Base-by-base conservation (phyloP, 1,140 invertebrate genomes). In the Drosophila parvula region DNA sequence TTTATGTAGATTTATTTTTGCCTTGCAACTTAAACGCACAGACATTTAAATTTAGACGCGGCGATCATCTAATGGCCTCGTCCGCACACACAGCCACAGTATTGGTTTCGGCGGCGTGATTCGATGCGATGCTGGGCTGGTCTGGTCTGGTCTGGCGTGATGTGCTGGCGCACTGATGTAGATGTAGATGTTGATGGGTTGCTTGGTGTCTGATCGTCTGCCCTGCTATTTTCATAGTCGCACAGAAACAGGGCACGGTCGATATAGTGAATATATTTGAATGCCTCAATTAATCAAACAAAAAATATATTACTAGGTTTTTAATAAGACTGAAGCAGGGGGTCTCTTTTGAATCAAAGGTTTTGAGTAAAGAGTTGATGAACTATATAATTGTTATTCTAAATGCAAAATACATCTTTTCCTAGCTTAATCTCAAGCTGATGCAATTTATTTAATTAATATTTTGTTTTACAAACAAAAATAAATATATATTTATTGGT, bases 11-110 rank as follows among this genome's bases (percentile, higher is more conserved):
- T 86, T 88, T 86, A 86, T 86, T 88, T 86, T 88, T 88, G 75
- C 79, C 68, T 79, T 86, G 79, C 82, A 90, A 90, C 74, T 81
- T 75, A 89, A 89, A 89, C 84, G 84, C 81, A 89, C 84, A 90
- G 78, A 81, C 78, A 81, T 89, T 81, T 89, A 89, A 89, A 89
- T 89, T 84, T 89, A 89, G 84, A 65, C 64, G 51, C 61, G 36
- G 64, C 79, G 80, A 88, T 83, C 79, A 83, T 86, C 83, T 85
- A 88, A 85, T 82, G 82, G 83, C 84, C 84, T 83, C 83, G 76
- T 59, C 68, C 60, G 58, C 50, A 48, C 68, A 71, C 65, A 58
- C 38, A 58, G 18, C 61, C 30, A 7, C 28, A 53, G 32, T 53
- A 36, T 53, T 53, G 50, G 50, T 53, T 34, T 62, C 28, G 65